Percentiles rank a stretch among this genome's conserved stretches.
These are phyloP conservation scores for Danio jaintianensis DNA, from an alignment of 2,797 vertebrate species.

Conservation along the genomic window DNA sequence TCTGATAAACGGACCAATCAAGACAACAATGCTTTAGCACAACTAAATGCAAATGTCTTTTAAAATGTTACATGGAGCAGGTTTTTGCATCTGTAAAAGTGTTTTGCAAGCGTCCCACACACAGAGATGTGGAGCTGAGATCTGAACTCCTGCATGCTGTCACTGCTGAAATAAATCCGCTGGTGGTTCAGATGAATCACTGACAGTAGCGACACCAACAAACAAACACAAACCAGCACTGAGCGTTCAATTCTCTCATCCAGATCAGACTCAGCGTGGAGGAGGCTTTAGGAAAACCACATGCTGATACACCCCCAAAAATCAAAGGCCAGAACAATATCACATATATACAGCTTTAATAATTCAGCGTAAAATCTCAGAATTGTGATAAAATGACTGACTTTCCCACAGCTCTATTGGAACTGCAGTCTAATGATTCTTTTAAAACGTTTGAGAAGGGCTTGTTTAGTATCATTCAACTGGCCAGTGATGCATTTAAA, in stretches of 20 bases:
- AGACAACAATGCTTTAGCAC: neutral
- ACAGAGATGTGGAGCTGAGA: neutral
- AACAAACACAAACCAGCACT: constrained; percentile 31
- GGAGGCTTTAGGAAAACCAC: constrained; percentile 13
- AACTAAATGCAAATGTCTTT: neutral
- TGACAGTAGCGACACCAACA: constrained; percentile 26
- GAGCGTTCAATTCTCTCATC: constrained; percentile 6
- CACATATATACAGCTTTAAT: neutral
- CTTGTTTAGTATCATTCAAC: neutral
- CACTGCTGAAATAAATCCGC: neutral
- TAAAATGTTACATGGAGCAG: constrained; percentile 18
- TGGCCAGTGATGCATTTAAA: neutral
- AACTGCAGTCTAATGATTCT: neutral
- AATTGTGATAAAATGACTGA: neutral
- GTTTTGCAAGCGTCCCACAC: constrained; percentile 1
- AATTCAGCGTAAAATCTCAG: neutral
- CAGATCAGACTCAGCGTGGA: neutral
- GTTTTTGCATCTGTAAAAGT: neutral
- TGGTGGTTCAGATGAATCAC: constrained; percentile 18
- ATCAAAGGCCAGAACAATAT: neutral
- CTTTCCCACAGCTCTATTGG: no score
- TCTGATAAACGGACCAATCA: neutral
- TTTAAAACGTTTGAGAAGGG: neutral
- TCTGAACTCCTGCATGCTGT: neutral
- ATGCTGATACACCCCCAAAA: neutral